Evolutionary conservation across 2,888 invertebrate species (phyloP).

Genomic region (Pandemis heparana): DNA sequence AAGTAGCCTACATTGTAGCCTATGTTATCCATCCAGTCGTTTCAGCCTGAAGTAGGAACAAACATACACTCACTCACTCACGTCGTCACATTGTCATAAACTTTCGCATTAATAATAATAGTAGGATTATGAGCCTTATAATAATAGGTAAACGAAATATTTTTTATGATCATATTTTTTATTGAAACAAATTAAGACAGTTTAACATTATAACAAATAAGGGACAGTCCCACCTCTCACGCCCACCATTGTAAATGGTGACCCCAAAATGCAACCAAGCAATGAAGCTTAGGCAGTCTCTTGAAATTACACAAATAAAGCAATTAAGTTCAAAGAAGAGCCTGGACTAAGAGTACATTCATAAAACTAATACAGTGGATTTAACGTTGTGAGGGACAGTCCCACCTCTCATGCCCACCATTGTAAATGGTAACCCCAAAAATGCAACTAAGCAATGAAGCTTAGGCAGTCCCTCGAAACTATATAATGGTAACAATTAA

Average conservation of each 20-base stretch:
- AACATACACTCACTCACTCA: neutral
- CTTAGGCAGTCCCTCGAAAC: constrained; percentile 9
- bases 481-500: no score
- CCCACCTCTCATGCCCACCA: constrained; percentile 36
- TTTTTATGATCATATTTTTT: neutral
- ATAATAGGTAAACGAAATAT: neutral
- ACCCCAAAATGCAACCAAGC: constrained; percentile 29
- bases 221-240: constrained; percentile 20
- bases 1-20: neutral
- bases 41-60: neutral
- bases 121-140: neutral
- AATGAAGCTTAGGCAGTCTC: constrained; percentile 26
- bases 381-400: constrained; percentile 8
- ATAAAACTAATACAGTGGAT: no score
- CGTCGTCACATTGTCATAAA: neutral
- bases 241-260: constrained; percentile 34
- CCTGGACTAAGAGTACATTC: no score
- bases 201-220: neutral
- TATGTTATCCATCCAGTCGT: neutral
- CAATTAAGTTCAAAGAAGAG: no score
- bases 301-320: neutral
- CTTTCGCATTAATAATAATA: neutral
- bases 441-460: constrained; percentile 36
- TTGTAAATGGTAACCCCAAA: constrained; percentile 23
- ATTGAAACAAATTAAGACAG: neutral